Conservation (phyloP, 2,113 vertebrate species). For the Nycticryphes semicollaris region DNA sequence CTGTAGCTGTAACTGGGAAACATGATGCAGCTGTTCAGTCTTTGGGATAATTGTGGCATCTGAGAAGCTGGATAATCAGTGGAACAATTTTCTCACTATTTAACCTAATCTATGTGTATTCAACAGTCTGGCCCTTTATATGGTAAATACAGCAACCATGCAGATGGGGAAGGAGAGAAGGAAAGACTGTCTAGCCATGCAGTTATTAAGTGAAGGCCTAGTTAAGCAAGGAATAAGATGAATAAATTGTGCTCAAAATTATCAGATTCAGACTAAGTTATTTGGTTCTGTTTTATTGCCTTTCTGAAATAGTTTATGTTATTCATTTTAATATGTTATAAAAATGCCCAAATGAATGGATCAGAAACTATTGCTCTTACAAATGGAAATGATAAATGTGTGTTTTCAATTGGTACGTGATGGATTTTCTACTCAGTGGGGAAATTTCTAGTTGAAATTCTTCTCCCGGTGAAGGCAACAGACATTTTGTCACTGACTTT, state of each 20-base stretch:
- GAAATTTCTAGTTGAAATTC: neutral
- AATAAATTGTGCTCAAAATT: neutral
- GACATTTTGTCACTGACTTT: neutral
- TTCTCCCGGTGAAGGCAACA: neutral
- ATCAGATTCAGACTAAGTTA: neutral
- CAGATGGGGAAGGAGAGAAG: neutral
- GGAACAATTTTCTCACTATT: neutral
- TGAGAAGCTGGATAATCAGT: neutral
- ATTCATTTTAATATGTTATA: neutral
- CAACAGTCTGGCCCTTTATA: neutral
- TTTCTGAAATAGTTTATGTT: neutral
- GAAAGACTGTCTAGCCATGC: neutral
- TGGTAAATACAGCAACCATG: neutral
- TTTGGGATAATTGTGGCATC: neutral
- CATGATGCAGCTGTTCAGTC: neutral
- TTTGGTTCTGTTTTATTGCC: neutral
- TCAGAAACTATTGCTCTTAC: neutral
- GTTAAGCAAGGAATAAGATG: neutral
- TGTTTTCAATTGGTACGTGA: neutral
- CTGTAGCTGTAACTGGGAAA: neutral
- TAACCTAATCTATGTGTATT: slow-evolving; percentile 17
- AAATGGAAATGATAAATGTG: slow-evolving; percentile 1
- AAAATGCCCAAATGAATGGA: neutral
- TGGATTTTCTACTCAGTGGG: neutral
- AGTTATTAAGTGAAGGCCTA: neutral